A percentile compares a stretch with the other conserved stretches of the same genome.
These are phyloP conservation scores for Neosilurus hyrtlii DNA, from an alignment of 2,797 vertebrate species.

Conservation along the genomic window DNA sequence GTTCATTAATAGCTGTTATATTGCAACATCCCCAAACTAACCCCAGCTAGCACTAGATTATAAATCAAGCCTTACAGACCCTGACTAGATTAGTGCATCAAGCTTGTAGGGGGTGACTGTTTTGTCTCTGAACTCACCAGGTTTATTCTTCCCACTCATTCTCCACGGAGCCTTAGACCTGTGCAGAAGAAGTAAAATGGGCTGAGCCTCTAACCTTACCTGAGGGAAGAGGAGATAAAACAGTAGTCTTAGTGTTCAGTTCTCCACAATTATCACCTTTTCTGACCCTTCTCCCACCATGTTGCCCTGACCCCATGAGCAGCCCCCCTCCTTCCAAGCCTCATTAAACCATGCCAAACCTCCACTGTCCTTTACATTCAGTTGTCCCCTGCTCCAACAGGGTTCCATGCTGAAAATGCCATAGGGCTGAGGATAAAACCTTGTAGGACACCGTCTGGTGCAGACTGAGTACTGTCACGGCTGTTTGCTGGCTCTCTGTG, in stretches of 20 bases:
- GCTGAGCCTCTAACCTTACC: conserved; percentile 54
- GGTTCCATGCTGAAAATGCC: conserved; percentile 56
- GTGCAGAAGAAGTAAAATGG: conserved; percentile 43
- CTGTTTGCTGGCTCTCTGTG: conserved; percentile 64
- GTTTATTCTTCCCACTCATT: conserved; percentile 56
- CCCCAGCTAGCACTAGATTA: conserved; percentile 25
- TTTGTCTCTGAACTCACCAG: conserved; percentile 76
- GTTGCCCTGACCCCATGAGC: conserved; percentile 55
- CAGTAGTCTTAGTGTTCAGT: conserved; percentile 51
- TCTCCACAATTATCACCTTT: conserved; percentile 46
- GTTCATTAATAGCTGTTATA: conserved; percentile 68
- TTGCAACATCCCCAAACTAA: conserved; percentile 56
- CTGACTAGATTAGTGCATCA: conserved; percentile 77
- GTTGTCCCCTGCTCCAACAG: conserved; percentile 52
- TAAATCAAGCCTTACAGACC: conserved; percentile 51
- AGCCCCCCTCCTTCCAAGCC: conserved; percentile 37
- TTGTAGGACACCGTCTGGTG: conserved; percentile 69
- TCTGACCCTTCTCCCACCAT: conserved; percentile 55
- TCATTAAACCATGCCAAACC: conserved; percentile 52
- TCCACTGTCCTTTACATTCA: conserved; percentile 56
- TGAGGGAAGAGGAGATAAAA: conserved; percentile 53
- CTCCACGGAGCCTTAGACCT: conserved; percentile 52
- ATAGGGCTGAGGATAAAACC: conserved; percentile 58
- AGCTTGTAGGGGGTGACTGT: conserved; percentile 75
- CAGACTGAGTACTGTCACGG: conserved; percentile 59